A percentile compares a stretch with the other conserved stretches of the same genome.
Conservation (phyloP, 2,113 vertebrate genomes). For the Seriola dumerili region DNA sequence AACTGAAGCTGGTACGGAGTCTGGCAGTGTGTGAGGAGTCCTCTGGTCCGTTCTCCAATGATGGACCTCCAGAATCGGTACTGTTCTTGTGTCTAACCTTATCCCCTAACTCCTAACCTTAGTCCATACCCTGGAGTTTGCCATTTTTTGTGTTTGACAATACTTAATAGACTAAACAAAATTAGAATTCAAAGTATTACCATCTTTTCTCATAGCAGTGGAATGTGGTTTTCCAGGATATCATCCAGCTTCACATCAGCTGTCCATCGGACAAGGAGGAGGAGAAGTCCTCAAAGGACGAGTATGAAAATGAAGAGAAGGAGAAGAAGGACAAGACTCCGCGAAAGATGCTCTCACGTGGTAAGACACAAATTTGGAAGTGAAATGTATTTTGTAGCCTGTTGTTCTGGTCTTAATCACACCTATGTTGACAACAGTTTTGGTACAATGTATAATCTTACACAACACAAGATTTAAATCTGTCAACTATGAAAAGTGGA, state of each 20-base stretch:
- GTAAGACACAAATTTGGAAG: conserved; percentile 76
- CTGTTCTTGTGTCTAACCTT: neutral
- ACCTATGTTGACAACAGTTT: neutral
- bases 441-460: neutral
- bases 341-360: conserved; percentile 96
- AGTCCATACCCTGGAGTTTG: neutral
- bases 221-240: conserved; percentile 86
- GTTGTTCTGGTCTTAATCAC: neutral
- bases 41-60: conserved; percentile 88
- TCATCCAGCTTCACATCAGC: conserved; percentile 97
- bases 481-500: too few species aligned
- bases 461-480: neutral
- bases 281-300: conserved; percentile 94
- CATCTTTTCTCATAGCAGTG: conserved; percentile 18
- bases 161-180: neutral
- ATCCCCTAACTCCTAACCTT: conserved; percentile 29
- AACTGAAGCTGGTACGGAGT: conserved; percentile 97
- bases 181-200: conserved; percentile 1
- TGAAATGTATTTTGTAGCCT: neutral
- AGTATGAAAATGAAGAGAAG: conserved; percentile 95
- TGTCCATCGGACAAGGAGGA: conserved; percentile 98
- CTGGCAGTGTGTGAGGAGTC: conserved; percentile 98
- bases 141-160: neutral
- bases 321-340: conserved; percentile 96
- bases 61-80: conserved; percentile 91